Base-by-base conservation (phyloP, 2,888 invertebrate species). In the Caenorhabditis imperialis region DNA sequence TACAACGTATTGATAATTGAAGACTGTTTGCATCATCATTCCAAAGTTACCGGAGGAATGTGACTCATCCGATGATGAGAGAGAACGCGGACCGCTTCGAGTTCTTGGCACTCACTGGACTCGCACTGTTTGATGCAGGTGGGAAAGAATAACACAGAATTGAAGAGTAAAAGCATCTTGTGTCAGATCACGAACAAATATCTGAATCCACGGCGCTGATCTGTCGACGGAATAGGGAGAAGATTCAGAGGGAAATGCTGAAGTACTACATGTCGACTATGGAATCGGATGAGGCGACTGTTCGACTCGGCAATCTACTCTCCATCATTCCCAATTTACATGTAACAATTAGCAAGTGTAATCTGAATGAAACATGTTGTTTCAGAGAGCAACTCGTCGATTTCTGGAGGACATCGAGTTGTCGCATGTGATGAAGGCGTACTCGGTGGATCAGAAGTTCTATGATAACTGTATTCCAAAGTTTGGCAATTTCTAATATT, bases 281-380 rank as follows among this genome's bases (percentile, higher is more conserved):
- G 18, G n/a, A 20, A 1, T 1, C n/a, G 6, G 67, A 67, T 22
- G 53, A 51, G 4, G 33, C 67, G 8, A 48, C 58, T 1, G n/a
- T 67, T 12, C 18, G 67, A 51, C 14, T 67, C 10, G 67, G 44
- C 16, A 67, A 67, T 16, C 14, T 67, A 3, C 16, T 67, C 2
- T 67, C 67, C 6, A 67, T 67, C 1, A 57, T 67, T 58, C 67
- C 67, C 4, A 67, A 50, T 51, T 38, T 67, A 30, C 67, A 67
- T 27, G 58, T 67, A 7, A 55, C 53, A 16, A 25, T 16, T n/a
- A 16, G 18, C 8, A 16, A 42, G n/a, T 6, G 14, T 7, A 14
- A 14, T 6, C 18, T 10, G 27, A 25, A 23, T 22, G 23, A 14
- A 30, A 7, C 7, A 16, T 12, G 1, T 8, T 7, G 16, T 60